Evolutionary conservation across 2,888 invertebrate species (phyloP), one percentile per base, ranked within the genome.

Genomic region (Laothoe populi): DNA sequence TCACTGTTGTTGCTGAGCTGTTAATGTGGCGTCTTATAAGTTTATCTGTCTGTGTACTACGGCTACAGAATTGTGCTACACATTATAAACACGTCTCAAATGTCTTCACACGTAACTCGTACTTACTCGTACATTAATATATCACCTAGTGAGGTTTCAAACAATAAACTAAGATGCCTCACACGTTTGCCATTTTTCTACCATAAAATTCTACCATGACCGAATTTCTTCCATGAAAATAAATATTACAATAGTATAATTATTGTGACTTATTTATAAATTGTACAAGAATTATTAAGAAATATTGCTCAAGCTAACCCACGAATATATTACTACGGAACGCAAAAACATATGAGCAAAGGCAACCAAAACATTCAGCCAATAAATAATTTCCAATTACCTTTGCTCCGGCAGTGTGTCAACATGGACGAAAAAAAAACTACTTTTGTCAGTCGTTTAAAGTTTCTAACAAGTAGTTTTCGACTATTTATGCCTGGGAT

Each of bases 81-180:
- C 85, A 77, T 77, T 80, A 83, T 82, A 81, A 84, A 81, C 87
- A 77, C 75, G 78, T 82, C 74, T 74, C 74, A 73, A 73, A 70
- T 77, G 68, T 79, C 82, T 73, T 80, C 81, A 78, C 76, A 82
- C 82, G 81, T 78, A 81, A 61, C 53, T 62, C 57, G 46, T 38
- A 58, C 26, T 40, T 40, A 48, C n/a, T n/a, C n/a, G n/a, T n/a
- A n/a, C 24, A 62, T 62, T 46, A 57, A 79, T 85, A 86, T 90
- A 89, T 90, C 87, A 87, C 86, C 92, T 91, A 92, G 84, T 91
- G 90, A 92, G 91, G 92, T 90, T 90, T 87, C 87, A 88, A 90
- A 90, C 85, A 79, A 87, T 89, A 88, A 78, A 80, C 89, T 90
- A 90, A 82, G 68, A 71, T 65, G 66, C 86, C 89, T 81, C 90